Conservation (phyloP, 2,113 vertebrate genomes). For the Eonycteris spelaea region DNA sequence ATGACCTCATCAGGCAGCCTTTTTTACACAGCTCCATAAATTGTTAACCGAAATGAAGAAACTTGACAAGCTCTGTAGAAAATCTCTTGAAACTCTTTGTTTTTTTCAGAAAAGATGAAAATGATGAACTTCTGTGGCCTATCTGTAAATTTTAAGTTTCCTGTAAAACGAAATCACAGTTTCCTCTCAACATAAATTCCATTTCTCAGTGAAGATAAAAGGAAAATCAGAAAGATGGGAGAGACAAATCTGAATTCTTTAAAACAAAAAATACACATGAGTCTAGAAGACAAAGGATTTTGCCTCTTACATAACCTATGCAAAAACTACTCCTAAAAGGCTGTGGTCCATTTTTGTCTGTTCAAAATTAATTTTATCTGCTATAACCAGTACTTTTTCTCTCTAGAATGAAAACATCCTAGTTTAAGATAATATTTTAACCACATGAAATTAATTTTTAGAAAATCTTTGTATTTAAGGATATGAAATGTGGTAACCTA, state of each 20-base stretch:
- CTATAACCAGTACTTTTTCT: not conserved
- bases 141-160: slow-evolving; percentile 32
- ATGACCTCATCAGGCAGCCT: slow-evolving; percentile 53
- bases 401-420: not conserved
- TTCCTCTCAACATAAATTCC: slow-evolving; percentile 16
- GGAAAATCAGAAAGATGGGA: not conserved
- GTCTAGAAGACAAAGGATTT: not conserved
- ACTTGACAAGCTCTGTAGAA: slow-evolving; percentile 53
- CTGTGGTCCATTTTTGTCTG: slow-evolving; percentile 33
- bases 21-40: slow-evolving; percentile 58
- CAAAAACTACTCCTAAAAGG: slow-evolving; percentile 37
- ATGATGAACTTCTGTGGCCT: slow-evolving; percentile 29
- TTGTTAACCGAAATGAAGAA: slow-evolving; percentile 68
- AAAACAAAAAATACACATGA: slow-evolving; percentile 32
- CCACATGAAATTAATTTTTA: not conserved
- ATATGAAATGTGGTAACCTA: not conserved
- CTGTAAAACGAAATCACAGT: not conserved
- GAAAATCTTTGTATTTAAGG: not conserved
- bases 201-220: not conserved
- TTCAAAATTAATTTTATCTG: slow-evolving; percentile 44
- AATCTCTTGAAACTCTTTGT: slow-evolving; percentile 32
- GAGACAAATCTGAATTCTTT: slow-evolving; percentile 45
- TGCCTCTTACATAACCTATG: not conserved
- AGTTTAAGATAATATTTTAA: not conserved
- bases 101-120: slow-evolving; percentile 51